Evolutionary conservation across 2,888 invertebrate genomes (phyloP).

Genomic region (Entomobrya proxima): DNA sequence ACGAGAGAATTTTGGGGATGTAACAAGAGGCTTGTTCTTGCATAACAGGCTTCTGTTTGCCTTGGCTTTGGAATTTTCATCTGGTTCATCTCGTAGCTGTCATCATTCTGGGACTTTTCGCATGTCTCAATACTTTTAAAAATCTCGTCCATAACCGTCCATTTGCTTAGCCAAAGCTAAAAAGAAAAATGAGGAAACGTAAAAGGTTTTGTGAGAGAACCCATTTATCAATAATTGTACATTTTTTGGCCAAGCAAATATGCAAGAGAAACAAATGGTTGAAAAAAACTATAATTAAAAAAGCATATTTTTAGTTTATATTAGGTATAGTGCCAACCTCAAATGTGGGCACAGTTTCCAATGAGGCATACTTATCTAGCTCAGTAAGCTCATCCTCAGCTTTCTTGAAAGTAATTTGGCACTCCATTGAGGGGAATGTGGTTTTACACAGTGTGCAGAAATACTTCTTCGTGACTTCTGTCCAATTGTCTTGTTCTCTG

Average conservation of each 20-base stretch:
- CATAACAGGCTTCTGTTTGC: slow-evolving; percentile 34
- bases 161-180: slow-evolving; percentile 51
- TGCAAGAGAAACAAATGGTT: no score
- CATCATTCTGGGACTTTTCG: slow-evolving; percentile 18
- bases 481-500: slow-evolving; percentile 24
- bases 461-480: slow-evolving; percentile 28
- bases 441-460: slow-evolving; percentile 22
- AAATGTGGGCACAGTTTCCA: slow-evolving; percentile 67
- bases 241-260: no score
- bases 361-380: slow-evolving; percentile 56
- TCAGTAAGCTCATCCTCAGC: slow-evolving; percentile 53
- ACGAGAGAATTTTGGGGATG: slow-evolving; percentile 72
- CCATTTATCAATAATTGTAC: no score
- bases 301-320: no score
- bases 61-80: slow-evolving; percentile 38
- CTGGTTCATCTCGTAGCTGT: slow-evolving; percentile 10
- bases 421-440: slow-evolving; percentile 34
- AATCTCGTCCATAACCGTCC: slow-evolving; percentile 43
- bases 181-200: no score
- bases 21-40: slow-evolving; percentile 40
- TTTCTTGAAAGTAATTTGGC: slow-evolving; percentile 41
- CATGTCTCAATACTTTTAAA: slow-evolving; percentile 1
- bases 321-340: slow-evolving; percentile 54
- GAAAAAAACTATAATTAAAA: no score
- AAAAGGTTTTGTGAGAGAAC: no score